Conservation (phyloP, 2,888 invertebrate species). For the Chromoteleia sp. region DNA sequence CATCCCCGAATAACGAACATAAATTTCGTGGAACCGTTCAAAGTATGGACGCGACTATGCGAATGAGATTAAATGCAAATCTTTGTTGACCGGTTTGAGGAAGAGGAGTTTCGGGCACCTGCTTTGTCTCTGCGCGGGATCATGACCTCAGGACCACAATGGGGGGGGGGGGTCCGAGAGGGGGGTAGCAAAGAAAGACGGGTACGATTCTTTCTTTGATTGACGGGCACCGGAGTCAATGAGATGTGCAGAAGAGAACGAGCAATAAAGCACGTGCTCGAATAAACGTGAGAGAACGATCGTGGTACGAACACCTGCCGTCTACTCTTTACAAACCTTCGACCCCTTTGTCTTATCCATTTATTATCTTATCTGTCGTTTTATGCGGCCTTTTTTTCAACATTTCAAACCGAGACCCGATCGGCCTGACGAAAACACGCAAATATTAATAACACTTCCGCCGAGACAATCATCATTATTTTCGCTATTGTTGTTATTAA, state of each 20-base stretch:
- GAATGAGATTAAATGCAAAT: conserved; percentile 76
- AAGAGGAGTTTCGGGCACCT: conserved; percentile 77
- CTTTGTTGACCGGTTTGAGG: conserved; percentile 72
- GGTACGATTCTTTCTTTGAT: conserved; percentile 79
- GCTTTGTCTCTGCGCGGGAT: conserved; percentile 75
- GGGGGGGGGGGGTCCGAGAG: conserved; percentile 41
- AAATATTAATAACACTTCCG: conserved; percentile 32
- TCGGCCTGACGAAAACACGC: background rate
- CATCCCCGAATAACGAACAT: conserved; percentile 18
- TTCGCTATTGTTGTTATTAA: conserved; percentile 39
- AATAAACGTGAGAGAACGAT: conserved; percentile 80
- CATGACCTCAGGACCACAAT: conserved; percentile 75
- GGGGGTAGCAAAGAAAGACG: conserved; percentile 63
- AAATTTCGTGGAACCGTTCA: conserved; percentile 42
- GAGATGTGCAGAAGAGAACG: conserved; percentile 76
- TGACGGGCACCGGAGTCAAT: conserved; percentile 82
- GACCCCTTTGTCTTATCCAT: conserved; percentile 66
- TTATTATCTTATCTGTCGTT: conserved; percentile 62
- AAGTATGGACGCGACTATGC: conserved; percentile 73
- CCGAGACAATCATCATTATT: conserved; percentile 26
- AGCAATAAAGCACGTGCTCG: conserved; percentile 83
- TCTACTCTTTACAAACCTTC: conserved; percentile 65
- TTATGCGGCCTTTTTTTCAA: conserved; percentile 22
- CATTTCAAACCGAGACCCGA: background rate
- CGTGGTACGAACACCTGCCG: conserved; percentile 80